A percentile compares a stretch with the other conserved stretches of the same genome.
These are phyloP conservation scores for Triplophysa tibetana DNA, from an alignment of 2,113 vertebrate species.

Conservation along the genomic window DNA sequence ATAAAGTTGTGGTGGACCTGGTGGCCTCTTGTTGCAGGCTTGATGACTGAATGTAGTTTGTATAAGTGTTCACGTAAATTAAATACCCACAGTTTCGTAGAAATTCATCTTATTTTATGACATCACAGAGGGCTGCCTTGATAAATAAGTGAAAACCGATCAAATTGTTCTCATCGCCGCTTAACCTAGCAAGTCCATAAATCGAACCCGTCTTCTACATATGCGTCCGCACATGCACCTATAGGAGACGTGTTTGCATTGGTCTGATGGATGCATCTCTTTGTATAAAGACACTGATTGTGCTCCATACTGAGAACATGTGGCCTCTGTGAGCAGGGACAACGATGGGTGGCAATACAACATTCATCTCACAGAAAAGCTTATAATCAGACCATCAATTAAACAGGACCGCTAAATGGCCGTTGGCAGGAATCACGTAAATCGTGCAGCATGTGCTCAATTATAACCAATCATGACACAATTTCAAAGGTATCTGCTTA, in stretches of 20 bases:
- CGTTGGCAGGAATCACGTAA: conserved; percentile 61
- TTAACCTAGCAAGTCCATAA: conserved; percentile 3
- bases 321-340: conserved; percentile 39
- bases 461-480: conserved; percentile 72
- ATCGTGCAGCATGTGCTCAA: conserved; percentile 65
- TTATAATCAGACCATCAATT: conserved; percentile 59
- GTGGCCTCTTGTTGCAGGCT: background rate
- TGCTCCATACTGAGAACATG: conserved; percentile 53
- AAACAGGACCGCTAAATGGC: conserved; percentile 57
- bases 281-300: conserved; percentile 48
- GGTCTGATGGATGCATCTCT: conserved; percentile 42
- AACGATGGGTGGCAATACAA: conserved; percentile 43
- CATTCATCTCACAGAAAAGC: conserved; percentile 55
- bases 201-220: conserved; percentile 14
- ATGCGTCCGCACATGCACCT: background rate
- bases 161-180: background rate
- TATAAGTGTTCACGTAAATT: background rate
- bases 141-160: background rate
- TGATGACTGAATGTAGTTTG: background rate
- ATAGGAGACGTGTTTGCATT: conserved; percentile 43
- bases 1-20: conserved; percentile 52
- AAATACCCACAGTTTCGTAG: background rate
- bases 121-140: too few species aligned
- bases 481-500: conserved; percentile 68
- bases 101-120: too few species aligned